These are phyloP conservation scores for Manis pentadactyla DNA, from an alignment of 2,797 vertebrate species.

Conservation along the genomic window DNA sequence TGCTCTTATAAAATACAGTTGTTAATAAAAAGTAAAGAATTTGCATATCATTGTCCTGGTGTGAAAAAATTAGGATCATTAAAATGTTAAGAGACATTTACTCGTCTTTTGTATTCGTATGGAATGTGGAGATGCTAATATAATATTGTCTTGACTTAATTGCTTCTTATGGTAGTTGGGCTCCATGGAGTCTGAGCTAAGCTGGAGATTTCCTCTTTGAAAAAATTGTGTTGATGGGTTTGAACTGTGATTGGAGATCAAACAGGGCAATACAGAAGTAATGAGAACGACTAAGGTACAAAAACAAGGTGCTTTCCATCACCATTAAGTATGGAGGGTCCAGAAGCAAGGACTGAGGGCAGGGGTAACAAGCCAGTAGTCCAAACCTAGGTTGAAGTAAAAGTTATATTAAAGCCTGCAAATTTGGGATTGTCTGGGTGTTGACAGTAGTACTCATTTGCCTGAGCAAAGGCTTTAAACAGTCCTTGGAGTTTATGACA, in stretches of 20 bases:
- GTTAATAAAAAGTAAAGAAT: neutral
- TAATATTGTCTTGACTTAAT: neutral
- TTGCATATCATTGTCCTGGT: neutral
- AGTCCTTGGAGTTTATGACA: neutral
- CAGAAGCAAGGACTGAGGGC: neutral
- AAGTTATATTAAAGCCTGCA: neutral
- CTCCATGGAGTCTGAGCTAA: neutral
- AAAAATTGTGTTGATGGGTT: neutral
- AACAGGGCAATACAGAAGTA: neutral
- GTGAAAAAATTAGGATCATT: neutral
- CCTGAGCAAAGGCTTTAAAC: neutral
- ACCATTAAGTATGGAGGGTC: neutral
- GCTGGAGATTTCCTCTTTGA: neutral
- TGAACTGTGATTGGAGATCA: neutral
- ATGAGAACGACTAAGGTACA: neutral
- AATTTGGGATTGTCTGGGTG: neutral
- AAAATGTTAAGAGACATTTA: neutral
- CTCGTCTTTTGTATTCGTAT: neutral
- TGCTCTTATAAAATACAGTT: neutral
- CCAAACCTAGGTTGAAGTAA: conserved; percentile 7
- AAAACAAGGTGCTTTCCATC: neutral
- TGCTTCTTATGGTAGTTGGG: neutral
- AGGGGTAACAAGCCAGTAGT: neutral
- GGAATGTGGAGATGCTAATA: neutral
- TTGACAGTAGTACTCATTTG: neutral